Evolutionary conservation across 2,888 invertebrate genomes (phyloP).

Genomic region (Dryobotodes eremita): DNA sequence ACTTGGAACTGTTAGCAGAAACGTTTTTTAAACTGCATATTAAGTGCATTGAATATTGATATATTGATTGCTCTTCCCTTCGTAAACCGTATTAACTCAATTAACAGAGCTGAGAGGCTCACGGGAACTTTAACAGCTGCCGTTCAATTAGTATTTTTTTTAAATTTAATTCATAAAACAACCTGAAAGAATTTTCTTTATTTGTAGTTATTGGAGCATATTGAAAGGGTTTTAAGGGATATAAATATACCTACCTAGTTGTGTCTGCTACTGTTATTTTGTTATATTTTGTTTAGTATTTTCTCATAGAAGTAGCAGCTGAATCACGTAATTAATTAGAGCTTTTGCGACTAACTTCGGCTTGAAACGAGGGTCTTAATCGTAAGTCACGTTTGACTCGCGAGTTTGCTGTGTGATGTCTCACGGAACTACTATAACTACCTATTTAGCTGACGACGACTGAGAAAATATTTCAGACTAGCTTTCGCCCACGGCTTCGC

Average conservation of each 20-base stretch:
- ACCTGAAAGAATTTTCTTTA: background rate
- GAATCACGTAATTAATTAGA: background rate
- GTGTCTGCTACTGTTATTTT: too few relatives aligned
- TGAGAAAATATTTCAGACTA: background rate
- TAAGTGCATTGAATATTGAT: slow-evolving; percentile 52
- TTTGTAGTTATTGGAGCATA: background rate
- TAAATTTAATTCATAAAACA: slow-evolving; percentile 26
- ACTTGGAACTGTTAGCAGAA: background rate
- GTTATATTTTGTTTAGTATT: background rate
- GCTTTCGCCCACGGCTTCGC: background rate
- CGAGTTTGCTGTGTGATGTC: background rate
- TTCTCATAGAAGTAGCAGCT: background rate
- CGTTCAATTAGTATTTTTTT: slow-evolving; percentile 27
- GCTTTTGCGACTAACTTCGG: background rate
- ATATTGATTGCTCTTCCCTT: slow-evolving; percentile 34
- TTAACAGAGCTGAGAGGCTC: slow-evolving; percentile 47
- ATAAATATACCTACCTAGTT: background rate
- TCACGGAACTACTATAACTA: background rate
- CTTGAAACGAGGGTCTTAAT: background rate
- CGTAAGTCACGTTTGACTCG: background rate
- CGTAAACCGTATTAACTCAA: slow-evolving; percentile 52
- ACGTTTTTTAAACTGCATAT: slow-evolving; percentile 26
- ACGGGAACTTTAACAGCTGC: slow-evolving; percentile 51
- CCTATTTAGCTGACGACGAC: background rate
- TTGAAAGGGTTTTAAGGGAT: background rate